These are phyloP conservation scores for Tympanoctomys barrerae DNA, from an alignment of 2,797 vertebrate species.

Conservation along the genomic window DNA sequence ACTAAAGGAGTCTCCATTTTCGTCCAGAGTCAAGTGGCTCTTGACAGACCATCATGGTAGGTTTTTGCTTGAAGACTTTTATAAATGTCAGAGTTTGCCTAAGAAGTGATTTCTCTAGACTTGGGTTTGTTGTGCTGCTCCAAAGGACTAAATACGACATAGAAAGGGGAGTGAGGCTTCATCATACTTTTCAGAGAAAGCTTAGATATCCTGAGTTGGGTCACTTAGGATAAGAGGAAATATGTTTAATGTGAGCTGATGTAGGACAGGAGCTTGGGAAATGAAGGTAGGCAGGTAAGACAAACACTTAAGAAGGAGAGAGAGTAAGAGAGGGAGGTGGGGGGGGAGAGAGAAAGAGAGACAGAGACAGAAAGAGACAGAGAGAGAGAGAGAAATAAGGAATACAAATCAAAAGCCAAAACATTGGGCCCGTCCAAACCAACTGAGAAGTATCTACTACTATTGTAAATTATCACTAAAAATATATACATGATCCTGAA, in stretches of 20 bases:
- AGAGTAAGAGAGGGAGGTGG: background rate
- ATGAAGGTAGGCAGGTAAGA: constrained; percentile 15
- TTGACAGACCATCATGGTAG: background rate
- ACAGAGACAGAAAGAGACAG: background rate
- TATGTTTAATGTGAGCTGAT: background rate
- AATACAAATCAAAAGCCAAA: background rate
- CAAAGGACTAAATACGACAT: constrained; percentile 9
- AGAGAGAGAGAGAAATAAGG: background rate
- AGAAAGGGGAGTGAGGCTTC: background rate
- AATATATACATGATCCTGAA: background rate
- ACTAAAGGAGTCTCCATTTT: background rate
- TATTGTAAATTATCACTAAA: background rate
- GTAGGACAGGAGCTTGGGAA: background rate
- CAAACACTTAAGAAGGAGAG: background rate
- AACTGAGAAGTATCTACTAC: background rate
- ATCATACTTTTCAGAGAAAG: background rate
- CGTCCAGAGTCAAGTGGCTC: background rate
- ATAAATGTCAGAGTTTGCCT: constrained; percentile 46
- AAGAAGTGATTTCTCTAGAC: constrained; percentile 30
- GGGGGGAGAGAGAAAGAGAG: background rate
- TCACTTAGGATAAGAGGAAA: background rate
- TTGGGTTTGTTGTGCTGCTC: constrained; percentile 3
- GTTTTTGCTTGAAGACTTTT: background rate
- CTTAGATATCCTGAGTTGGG: background rate
- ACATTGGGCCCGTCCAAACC: background rate